Conservation (phyloP, 1,140 invertebrate genomes). For the Aradophagus sp. region DNA sequence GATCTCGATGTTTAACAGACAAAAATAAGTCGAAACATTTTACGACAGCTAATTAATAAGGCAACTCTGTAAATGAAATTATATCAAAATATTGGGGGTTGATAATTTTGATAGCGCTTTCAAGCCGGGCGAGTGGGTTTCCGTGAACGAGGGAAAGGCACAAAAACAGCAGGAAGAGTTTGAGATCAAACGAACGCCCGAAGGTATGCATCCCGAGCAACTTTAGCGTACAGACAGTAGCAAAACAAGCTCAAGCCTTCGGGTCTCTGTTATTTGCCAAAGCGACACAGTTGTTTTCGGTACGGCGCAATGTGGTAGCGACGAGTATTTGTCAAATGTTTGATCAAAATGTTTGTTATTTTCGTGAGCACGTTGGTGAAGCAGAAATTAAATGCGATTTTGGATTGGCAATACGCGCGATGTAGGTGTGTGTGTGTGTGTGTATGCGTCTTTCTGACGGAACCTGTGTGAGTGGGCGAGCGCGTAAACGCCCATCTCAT, state of each 20-base stretch:
- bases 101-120: too few relatives aligned
- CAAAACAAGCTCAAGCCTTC: conserved; percentile 58
- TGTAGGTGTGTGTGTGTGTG: conserved; percentile 11
- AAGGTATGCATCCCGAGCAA: conserved; percentile 56
- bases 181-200: conserved; percentile 54
- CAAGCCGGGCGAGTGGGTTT: neutral
- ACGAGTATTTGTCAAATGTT: conserved; percentile 74
- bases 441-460: too few relatives aligned
- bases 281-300: conserved; percentile 67
- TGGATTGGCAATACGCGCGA: conserved; percentile 59
- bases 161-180: conserved; percentile 26
- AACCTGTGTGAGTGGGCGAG: conserved; percentile 11
- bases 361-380: conserved; percentile 54
- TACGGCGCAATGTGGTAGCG: conserved; percentile 47
- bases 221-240: conserved; percentile 54
- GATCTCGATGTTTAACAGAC: too few relatives aligned
- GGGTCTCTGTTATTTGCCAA: conserved; percentile 63
- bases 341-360: conserved; percentile 73
- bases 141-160: conserved; percentile 14
- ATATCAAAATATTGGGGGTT: too few relatives aligned
- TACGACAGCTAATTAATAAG: too few relatives aligned
- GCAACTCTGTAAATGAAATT: too few relatives aligned
- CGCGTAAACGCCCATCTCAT: conserved; percentile 44
- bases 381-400: conserved; percentile 70
- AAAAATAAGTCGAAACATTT: too few relatives aligned